A percentile compares a stretch with the other conserved stretches of the same genome.
These are phyloP conservation scores for Quiscalus mexicanus DNA, from an alignment of 2,113 vertebrate species.

Conservation along the genomic window DNA sequence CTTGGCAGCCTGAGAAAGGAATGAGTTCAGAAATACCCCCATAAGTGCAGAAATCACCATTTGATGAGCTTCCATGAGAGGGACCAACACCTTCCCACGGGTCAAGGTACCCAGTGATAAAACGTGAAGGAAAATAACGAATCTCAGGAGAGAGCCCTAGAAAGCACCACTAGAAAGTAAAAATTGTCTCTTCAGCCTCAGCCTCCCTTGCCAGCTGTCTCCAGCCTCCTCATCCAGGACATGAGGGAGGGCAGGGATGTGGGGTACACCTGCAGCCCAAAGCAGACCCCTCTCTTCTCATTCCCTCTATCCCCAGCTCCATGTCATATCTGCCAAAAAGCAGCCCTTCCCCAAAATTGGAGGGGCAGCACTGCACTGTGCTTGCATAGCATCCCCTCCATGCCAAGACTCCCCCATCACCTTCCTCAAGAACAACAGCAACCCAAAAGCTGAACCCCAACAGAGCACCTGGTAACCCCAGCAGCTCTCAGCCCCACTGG, in stretches of 20 bases:
- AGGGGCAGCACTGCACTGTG: not conserved
- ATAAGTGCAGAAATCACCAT: not conserved
- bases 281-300: not conserved
- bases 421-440: not conserved
- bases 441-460: not conserved
- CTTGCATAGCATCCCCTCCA: not conserved
- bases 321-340: not conserved
- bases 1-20: not conserved
- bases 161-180: not conserved
- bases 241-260: not conserved
- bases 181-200: not conserved
- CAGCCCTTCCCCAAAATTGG: not conserved
- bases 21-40: not conserved
- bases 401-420: not conserved
- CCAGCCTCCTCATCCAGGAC: not conserved
- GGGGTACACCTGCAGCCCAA: not conserved
- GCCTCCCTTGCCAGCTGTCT: not conserved
- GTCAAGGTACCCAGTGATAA: not conserved
- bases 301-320: not conserved
- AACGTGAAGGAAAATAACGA: not conserved
- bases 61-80: not conserved
- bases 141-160: not conserved
- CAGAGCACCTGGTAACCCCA: not conserved
- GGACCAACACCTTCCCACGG: not conserved
- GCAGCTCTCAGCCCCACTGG: not conserved